Base-by-base conservation (phyloP, 2,888 invertebrate genomes). In the Tenthredo notha region DNA sequence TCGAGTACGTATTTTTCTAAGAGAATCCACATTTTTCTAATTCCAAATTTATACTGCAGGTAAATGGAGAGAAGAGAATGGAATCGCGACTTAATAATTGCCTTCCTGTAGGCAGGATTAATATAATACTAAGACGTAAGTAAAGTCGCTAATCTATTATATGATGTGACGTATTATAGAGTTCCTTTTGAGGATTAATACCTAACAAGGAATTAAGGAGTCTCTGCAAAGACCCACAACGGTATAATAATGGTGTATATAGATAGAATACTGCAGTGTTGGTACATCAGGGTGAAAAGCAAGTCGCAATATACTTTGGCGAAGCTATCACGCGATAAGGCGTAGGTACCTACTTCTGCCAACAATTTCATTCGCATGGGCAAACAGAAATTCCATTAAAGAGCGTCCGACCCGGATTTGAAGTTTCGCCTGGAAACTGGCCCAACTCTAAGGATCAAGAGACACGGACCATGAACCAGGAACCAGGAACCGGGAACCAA, bases 331-430 rank as follows among this genome's bases (percentile, higher is more conserved):
- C 67, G 83, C 25, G 83, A 83, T 83, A 83, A 83, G 67, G 61
- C 65, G 65, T 61, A 61, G 67, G 67, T 67, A 67, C 67, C 67
- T 61, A 67, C 83, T 83, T 83, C 70, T 83, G 83, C 47, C 25
- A 83, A 83, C 83, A 83, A 83, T 83, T 83, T 83, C 83, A 83
- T 83, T 47, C 83, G 83, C 83, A 83, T 83, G 83, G 67, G 67
- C 47, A 83, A 67, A 70, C 83, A 43, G 43, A 83, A 83, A 83
- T 83, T 83, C 83, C 83, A 83, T 83, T 83, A 83, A 83, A 83
- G 83, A 83, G 70, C 83, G 83, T 83, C 83, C 83, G 83, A 83
- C 83, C 83, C 83, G 83, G 83, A 83, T 83, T 83, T 67, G n/a
- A 83, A 83, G 83, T 83, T 83, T 83, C 65, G 47, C 80, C 47